Conservation (phyloP, 2,113 vertebrate species). For the Rhinichthys klamathensis region DNA sequence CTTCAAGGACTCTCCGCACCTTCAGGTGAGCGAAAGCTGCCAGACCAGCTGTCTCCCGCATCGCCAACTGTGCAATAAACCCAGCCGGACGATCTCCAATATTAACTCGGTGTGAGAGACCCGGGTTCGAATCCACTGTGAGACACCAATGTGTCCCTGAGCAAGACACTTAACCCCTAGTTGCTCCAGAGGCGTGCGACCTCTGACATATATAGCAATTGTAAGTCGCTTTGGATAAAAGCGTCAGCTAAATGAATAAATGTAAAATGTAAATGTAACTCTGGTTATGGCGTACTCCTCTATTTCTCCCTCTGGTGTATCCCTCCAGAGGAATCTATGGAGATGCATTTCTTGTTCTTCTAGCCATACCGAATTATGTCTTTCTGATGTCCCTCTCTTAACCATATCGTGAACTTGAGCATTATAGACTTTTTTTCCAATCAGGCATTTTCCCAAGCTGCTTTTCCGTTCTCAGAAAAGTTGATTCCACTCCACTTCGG, state of each 20-base stretch:
- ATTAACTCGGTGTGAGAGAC: too few species aligned
- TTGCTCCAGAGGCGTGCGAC: too few species aligned
- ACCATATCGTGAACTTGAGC: neutral
- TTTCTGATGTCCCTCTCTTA: neutral
- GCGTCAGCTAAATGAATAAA: too few species aligned
- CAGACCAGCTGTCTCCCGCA: neutral
- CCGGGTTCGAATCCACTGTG: too few species aligned
- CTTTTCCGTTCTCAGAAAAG: neutral
- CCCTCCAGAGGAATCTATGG: neutral
- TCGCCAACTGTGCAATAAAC: neutral
- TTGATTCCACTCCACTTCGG: neutral
- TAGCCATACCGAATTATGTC: conserved; percentile 42
- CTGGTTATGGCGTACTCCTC: neutral
- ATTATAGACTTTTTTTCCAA: neutral
- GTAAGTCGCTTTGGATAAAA: too few species aligned
- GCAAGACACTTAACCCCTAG: too few species aligned
- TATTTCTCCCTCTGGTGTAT: neutral
- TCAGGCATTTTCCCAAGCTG: neutral
- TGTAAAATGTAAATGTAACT: too few species aligned
- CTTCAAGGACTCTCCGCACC: too few species aligned
- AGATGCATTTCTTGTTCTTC: neutral
- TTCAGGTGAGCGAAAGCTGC: too few species aligned
- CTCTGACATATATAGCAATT: too few species aligned
- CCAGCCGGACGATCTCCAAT: neutral
- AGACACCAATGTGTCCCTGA: too few species aligned